phyloP scores from a whole-genome alignment of 2,888 invertebrate species.

The Lypha dubia region DNA sequence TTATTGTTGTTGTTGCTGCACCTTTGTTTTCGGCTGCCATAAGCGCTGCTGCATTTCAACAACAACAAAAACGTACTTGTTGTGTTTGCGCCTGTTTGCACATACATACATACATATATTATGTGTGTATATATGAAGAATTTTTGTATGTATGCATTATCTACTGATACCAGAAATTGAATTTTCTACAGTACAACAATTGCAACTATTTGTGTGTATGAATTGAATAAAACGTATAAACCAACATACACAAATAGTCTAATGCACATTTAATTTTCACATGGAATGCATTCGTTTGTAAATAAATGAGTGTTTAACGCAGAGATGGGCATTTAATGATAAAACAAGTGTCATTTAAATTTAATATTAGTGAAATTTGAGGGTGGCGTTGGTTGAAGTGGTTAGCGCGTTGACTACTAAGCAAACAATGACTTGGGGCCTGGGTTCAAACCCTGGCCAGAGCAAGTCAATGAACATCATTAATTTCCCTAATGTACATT shows the following conservation, averaged over 20 bases:
- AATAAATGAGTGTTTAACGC: neutral
- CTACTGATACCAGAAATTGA: conserved; percentile 29
- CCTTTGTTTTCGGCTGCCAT: conserved; percentile 58
- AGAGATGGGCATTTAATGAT: conserved; percentile 5
- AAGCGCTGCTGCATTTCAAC: conserved; percentile 50
- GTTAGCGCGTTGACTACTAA: no score
- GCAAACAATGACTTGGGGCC: no score
- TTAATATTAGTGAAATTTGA: no score
- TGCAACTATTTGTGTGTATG: neutral
- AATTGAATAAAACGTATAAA: conserved; percentile 25
- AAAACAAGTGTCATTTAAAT: no score
- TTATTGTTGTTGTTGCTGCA: conserved; percentile 67
- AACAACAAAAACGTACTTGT: conserved; percentile 33
- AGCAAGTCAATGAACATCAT: no score
- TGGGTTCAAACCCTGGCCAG: no score
- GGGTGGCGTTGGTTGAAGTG: no score
- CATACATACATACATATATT: neutral
- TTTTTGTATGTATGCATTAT: neutral
- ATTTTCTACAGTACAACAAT: conserved; percentile 46
- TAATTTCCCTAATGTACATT: no score
- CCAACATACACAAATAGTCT: neutral
- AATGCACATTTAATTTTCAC: conserved; percentile 28
- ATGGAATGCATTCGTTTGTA: conserved; percentile 25
- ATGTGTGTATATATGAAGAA: neutral
- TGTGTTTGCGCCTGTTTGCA: conserved; percentile 13